Evolutionary conservation across 2,113 vertebrate species (phyloP).

Genomic region (Paratilapia polleni): DNA sequence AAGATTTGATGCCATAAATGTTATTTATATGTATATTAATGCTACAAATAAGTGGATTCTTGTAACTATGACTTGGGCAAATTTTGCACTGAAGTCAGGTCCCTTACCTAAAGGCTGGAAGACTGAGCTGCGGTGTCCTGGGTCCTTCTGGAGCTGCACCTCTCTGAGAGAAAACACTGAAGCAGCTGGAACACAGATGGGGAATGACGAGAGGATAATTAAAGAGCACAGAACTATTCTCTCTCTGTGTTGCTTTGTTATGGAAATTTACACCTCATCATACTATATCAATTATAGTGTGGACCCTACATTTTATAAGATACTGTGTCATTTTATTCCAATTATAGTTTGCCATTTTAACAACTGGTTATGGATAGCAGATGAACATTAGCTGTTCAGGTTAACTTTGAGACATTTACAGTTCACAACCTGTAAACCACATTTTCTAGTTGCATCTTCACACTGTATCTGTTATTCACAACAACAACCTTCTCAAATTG

Average conservation of each 20-base stretch:
- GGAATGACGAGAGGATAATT: neutral
- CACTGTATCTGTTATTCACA: too few species aligned
- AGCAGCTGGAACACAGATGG: conserved; percentile 74
- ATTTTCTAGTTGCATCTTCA: too few species aligned
- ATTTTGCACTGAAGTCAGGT: neutral
- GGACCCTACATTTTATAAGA: too few species aligned
- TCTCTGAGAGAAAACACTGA: conserved; percentile 95
- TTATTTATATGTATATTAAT: neutral
- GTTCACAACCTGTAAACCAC: too few species aligned
- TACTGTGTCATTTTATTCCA: too few species aligned
- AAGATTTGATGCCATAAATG: neutral
- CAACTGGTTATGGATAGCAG: too few species aligned
- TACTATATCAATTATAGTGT: too few species aligned
- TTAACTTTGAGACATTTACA: too few species aligned
- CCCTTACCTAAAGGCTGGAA: conserved; percentile 89
- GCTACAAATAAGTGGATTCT: neutral
- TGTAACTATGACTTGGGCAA: neutral
- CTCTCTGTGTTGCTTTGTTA: neutral
- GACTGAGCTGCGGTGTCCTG: conserved; percentile 87
- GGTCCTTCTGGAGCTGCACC: conserved; percentile 94
- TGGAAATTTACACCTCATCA: neutral
- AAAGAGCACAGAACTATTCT: neutral
- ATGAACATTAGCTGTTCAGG: too few species aligned
- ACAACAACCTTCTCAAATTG: too few species aligned
- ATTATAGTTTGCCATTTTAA: too few species aligned